phyloP scores from a whole-genome alignment of 1,140 invertebrate species.

The Anoplolepis gracilipes region DNA sequence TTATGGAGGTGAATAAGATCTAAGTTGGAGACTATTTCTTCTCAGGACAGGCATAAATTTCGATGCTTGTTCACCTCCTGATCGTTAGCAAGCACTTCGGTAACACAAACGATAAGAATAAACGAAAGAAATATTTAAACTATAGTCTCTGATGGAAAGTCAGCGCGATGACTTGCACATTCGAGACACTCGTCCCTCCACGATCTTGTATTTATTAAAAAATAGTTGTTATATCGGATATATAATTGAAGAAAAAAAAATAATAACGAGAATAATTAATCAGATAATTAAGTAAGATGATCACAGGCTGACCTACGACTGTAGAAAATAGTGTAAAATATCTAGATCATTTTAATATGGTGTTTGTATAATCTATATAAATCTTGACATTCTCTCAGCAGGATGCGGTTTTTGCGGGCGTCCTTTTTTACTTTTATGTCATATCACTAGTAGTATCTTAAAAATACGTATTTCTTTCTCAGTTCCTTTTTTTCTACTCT shows the following conservation, averaged over 20 bases:
- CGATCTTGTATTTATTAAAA: conserved; percentile 77
- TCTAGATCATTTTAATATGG: conserved; percentile 73
- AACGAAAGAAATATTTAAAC: conserved; percentile 68
- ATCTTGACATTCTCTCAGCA: conserved; percentile 57
- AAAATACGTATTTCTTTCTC: conserved; percentile 52
- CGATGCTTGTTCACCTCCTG: conserved; percentile 71
- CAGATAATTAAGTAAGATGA: conserved; percentile 75
- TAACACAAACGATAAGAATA: conserved; percentile 61
- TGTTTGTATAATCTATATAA: conserved; percentile 72
- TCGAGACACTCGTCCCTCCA: conserved; percentile 78
- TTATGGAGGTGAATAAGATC: conserved; percentile 66
- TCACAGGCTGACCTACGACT: conserved; percentile 76
- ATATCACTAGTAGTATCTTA: conserved; percentile 62
- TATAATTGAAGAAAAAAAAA: conserved; percentile 54
- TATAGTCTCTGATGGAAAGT: conserved; percentile 66
- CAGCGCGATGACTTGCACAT: conserved; percentile 67
- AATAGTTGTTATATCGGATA: conserved; percentile 73
- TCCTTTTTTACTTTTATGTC: conserved; percentile 63
- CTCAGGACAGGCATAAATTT: conserved; percentile 67
- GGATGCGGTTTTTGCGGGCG: conserved; percentile 67
- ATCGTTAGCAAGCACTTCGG: conserved; percentile 66
- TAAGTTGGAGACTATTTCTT: conserved; percentile 58
- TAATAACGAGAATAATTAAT: conserved; percentile 70
- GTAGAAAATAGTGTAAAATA: conserved; percentile 73
- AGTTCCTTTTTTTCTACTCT: conserved; percentile 61